These are phyloP conservation scores for Cervus canadensis DNA, from an alignment of 2,113 vertebrate genomes.

Conservation along the genomic window DNA sequence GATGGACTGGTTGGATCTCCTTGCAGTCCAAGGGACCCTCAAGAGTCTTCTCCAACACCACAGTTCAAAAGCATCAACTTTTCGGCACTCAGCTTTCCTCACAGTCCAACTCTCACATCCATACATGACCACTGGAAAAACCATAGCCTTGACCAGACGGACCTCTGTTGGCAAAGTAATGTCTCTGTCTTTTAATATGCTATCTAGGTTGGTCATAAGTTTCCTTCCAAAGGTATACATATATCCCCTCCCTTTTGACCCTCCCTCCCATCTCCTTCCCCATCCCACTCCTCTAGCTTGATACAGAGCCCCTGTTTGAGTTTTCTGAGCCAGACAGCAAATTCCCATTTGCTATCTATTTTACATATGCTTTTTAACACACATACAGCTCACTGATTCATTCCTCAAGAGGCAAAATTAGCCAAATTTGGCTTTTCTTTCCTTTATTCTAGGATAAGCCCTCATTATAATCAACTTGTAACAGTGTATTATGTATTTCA, in stretches of 20 bases:
- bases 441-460: neutral
- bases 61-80: too few relatives aligned
- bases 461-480: conserved; percentile 31
- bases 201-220: too few relatives aligned
- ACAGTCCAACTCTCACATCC: too few relatives aligned
- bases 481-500: neutral
- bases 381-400: neutral
- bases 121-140: too few relatives aligned
- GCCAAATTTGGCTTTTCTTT: neutral
- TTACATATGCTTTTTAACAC: neutral
- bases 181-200: too few relatives aligned
- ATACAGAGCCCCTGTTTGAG: neutral
- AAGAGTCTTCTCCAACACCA: too few relatives aligned
- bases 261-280: neutral
- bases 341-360: neutral
- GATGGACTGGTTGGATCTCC: too few relatives aligned
- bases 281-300: neutral
- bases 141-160: too few relatives aligned
- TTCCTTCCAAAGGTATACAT: neutral
- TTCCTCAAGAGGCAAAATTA: neutral
- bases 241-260: neutral
- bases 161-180: too few relatives aligned
- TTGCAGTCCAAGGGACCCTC: too few relatives aligned
- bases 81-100: too few relatives aligned
- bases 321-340: neutral